Conservation (phyloP, 2,888 invertebrate genomes). For the Camponotus fellah region DNA sequence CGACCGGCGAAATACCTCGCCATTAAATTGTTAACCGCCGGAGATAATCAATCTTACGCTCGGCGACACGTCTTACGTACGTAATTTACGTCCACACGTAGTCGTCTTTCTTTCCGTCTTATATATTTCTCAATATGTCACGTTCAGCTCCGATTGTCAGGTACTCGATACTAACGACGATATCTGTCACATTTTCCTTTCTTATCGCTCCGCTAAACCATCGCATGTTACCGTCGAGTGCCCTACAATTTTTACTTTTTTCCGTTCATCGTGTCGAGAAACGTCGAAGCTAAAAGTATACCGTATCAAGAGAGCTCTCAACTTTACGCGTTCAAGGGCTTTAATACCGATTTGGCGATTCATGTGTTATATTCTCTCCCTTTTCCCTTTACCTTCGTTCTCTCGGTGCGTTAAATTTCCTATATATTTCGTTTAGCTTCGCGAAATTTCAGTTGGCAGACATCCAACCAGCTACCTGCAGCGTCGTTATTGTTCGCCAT, state of each 20-base stretch:
- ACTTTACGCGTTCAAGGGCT: constrained; percentile 28
- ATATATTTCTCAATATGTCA: constrained; percentile 6
- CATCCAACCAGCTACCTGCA: constrained; percentile 60
- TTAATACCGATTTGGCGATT: not conserved
- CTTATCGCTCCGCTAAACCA: constrained; percentile 4
- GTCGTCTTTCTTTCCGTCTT: not conserved
- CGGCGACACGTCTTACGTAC: constrained; percentile 40
- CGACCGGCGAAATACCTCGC: not conserved
- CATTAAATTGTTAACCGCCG: constrained; percentile 51
- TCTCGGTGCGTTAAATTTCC: constrained; percentile 19
- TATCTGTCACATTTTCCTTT: constrained; percentile 12
- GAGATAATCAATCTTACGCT: constrained; percentile 48
- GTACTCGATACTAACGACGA: constrained; percentile 31
- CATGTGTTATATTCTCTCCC: constrained; percentile 18
- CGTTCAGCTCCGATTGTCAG: constrained; percentile 29
- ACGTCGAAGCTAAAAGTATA: not conserved
- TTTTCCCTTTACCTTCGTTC: not conserved
- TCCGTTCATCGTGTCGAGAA: constrained; percentile 20
- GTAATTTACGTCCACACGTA: constrained; percentile 20
- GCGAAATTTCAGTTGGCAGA: constrained; percentile 65
- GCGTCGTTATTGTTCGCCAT: constrained; percentile 64
- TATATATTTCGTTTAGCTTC: constrained; percentile 39
- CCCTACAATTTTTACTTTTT: constrained; percentile 25
- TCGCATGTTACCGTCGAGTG: not conserved
- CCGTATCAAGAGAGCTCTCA: not conserved